These are phyloP conservation scores for Caenorhabditis doughertyi DNA, from an alignment of 2,888 invertebrate species.

Conservation along the genomic window DNA sequence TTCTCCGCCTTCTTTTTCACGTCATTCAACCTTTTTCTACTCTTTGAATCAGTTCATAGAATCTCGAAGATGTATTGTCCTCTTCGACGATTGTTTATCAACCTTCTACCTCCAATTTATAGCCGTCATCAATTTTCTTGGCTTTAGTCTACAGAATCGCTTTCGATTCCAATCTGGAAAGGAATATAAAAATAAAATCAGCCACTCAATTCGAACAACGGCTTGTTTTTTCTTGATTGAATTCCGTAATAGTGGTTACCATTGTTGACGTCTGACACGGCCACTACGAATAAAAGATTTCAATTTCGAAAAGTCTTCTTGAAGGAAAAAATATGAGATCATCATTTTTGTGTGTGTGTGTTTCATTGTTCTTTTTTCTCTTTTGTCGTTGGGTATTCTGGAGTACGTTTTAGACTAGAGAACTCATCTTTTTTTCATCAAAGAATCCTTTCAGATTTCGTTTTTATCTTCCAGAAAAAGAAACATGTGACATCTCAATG, in stretches of 20 bases:
- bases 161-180: constrained; percentile 7
- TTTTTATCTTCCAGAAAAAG: constrained; percentile 1
- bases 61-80: constrained; percentile 8
- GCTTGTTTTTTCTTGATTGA: constrained; percentile 21
- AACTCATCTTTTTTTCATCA: not conserved
- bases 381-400: not conserved
- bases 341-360: constrained; percentile 16
- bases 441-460: not conserved
- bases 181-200: constrained; percentile 20
- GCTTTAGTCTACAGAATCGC: not conserved
- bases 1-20: constrained; percentile 14
- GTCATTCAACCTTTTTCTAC: constrained; percentile 7
- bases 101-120: not conserved
- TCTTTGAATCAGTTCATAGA: constrained; percentile 12
- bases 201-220: constrained; percentile 20
- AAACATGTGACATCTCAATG: not conserved
- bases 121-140: constrained; percentile 15
- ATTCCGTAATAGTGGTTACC: constrained; percentile 16
- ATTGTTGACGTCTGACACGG: constrained; percentile 21
- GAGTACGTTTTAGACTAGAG: not conserved
- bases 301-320: constrained; percentile 15
- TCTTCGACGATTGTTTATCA: constrained; percentile 1
- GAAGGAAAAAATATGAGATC: constrained; percentile 2
- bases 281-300: constrained; percentile 10
- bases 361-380: constrained; percentile 17